These are phyloP conservation scores for Corythornis vintsioides DNA, from an alignment of 2,113 vertebrate species.

Conservation along the genomic window DNA sequence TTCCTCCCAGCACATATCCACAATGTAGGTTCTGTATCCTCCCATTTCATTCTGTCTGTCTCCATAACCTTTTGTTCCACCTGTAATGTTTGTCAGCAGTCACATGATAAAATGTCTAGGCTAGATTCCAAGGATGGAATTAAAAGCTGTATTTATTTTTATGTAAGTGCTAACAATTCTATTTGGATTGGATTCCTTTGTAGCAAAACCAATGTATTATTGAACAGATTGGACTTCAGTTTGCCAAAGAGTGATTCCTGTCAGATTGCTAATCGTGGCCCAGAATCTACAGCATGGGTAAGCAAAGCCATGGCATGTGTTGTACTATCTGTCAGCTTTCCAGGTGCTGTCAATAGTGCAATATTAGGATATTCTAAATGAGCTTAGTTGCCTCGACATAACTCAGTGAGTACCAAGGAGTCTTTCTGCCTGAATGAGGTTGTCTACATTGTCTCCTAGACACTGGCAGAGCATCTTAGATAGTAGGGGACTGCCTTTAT, in stretches of 20 bases:
- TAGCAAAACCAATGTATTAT: constrained; percentile 72
- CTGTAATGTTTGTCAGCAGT: background rate
- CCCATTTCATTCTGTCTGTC: background rate
- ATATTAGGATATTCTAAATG: constrained; percentile 13
- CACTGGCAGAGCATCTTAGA: background rate
- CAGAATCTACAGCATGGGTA: constrained; percentile 63
- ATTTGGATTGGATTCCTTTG: constrained; percentile 58
- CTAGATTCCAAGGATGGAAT: constrained; percentile 25
- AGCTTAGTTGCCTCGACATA: background rate
- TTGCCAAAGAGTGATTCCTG: constrained; percentile 15
- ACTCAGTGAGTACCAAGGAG: background rate
- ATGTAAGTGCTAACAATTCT: constrained; percentile 55
- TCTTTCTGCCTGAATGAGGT: background rate
- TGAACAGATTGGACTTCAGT: constrained; percentile 53
- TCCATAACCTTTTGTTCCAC: constrained; percentile 10
- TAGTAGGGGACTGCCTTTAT: background rate
- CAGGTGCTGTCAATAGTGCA: constrained; percentile 29
- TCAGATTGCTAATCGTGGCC: background rate
- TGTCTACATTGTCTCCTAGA: background rate
- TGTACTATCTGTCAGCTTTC: constrained; percentile 16
- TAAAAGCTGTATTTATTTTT: constrained; percentile 44
- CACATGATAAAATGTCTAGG: constrained; percentile 2
- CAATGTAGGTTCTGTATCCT: background rate
- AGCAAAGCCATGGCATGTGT: constrained; percentile 14
- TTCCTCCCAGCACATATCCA: background rate